Conservation (phyloP, 2,797 vertebrate genomes). For the Serranus cabrilla region DNA sequence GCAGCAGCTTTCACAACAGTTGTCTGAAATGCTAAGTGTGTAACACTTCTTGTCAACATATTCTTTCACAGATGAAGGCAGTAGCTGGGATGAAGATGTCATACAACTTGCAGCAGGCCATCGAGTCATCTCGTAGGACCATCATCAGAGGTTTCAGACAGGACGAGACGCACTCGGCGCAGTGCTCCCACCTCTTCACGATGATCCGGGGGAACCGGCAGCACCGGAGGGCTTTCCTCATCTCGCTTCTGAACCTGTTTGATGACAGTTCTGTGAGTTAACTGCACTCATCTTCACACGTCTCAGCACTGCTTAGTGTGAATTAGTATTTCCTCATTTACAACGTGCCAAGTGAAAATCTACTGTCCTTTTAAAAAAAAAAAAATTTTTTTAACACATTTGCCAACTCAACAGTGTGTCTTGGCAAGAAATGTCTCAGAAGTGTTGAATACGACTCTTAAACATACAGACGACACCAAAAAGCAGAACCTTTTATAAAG, state of each 20-base stretch:
- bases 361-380: background rate
- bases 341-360: constrained; percentile 19
- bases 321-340: constrained; percentile 7
- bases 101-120: constrained; percentile 95
- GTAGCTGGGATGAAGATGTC: constrained; percentile 99
- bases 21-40: background rate
- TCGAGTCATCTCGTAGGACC: constrained; percentile 86
- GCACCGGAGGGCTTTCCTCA: constrained; percentile 95
- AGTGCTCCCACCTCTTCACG: constrained; percentile 94
- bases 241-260: constrained; percentile 96
- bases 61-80: constrained; percentile 93
- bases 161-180: constrained; percentile 91
- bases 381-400: constrained; percentile 12
- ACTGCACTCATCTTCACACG: background rate
- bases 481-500: constrained; percentile 1
- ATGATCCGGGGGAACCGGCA: constrained; percentile 96
- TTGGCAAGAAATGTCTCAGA: constrained; percentile 8
- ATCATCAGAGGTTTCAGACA: constrained; percentile 94
- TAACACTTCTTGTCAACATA: constrained; percentile 25
- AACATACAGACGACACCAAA: background rate
- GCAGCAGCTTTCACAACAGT: constrained; percentile 1
- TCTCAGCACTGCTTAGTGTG: background rate
- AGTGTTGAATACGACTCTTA: background rate
- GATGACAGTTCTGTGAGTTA: constrained; percentile 95
- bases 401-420: background rate